Conservation (phyloP, 2,888 invertebrate genomes). For the Eupithecia tripunctaria region DNA sequence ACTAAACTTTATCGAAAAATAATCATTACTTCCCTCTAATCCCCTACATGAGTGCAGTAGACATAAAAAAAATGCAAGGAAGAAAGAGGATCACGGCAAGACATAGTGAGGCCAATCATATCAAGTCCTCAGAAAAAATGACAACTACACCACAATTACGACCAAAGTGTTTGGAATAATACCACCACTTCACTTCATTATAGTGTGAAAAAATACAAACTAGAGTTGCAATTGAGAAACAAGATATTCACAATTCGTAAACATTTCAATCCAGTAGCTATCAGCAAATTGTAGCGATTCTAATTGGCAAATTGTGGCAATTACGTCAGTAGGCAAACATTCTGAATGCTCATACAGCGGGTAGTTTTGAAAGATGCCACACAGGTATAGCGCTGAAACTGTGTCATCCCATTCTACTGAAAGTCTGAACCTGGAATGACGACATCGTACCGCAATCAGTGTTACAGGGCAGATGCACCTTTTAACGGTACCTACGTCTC, state of each 20-base stretch:
- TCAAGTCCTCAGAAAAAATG: background rate
- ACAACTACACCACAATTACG: background rate
- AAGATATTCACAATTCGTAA: background rate
- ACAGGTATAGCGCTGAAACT: slow-evolving; percentile 53
- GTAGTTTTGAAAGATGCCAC: slow-evolving; percentile 44
- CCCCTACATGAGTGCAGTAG: background rate
- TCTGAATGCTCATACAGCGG: slow-evolving; percentile 16
- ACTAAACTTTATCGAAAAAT: background rate
- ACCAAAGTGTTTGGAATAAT: background rate
- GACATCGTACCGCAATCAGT: slow-evolving; percentile 57
- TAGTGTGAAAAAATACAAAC: background rate
- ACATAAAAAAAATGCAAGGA: background rate
- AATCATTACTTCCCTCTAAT: background rate
- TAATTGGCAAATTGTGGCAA: slow-evolving; percentile 12
- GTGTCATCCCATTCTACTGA: slow-evolving; percentile 71
- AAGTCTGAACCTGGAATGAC: slow-evolving; percentile 48
- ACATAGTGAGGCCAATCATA: background rate
- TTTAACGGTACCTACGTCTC: slow-evolving; percentile 10
- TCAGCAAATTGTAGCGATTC: background rate
- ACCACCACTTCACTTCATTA: background rate
- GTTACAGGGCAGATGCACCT: slow-evolving; percentile 43
- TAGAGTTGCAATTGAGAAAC: background rate
- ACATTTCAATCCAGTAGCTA: background rate
- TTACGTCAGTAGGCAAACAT: slow-evolving; percentile 26
- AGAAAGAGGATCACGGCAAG: background rate